Base-by-base conservation (phyloP, 2,888 invertebrate genomes). In the Xanthia togata region DNA sequence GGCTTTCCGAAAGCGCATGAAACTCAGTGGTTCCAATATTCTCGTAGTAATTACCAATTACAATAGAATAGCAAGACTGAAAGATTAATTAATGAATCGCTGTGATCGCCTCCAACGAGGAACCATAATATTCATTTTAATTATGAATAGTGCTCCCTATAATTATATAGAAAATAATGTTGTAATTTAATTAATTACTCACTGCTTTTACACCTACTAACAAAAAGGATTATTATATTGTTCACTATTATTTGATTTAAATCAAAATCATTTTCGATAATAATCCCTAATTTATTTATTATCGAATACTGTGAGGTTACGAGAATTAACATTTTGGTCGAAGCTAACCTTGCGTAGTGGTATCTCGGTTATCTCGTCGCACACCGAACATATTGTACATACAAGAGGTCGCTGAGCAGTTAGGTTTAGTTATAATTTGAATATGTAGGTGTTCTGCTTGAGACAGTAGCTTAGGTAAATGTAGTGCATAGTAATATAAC, bases 1-100 rank as follows among this genome's bases (percentile, higher is more conserved):
- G 2, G 12, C 12, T 78, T 44, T 77, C 17, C n/a, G n/a, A n/a
- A n/a, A n/a, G n/a, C n/a, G n/a, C n/a, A n/a, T n/a, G 5, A 41
- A 76, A 50, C 41, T 31, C n/a, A 31, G 55, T 17, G 20, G 31
- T 55, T 60, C 20, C 41, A 73, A 79, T 55, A 67, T 62, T 62
- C n/a, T 67, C 14, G 14, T 26, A 47, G 6, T 73, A 78, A 78
- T 79, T 60, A 72, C 64, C 59, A 67, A 81, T 67, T 81, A 63
- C 20, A 14, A 50, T n/a, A 41, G 55, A 64, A 17, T 26, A 60
- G 14, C 17, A 53, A 20, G 3, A 55, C 55, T 35, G 47, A n/a
- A 47, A 60, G 26, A 80, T 73, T 73, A 80, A 68, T 67, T 50
- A 81, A 68, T 68, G 62, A 57, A 50, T n/a, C 9, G 2, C 62